These are phyloP conservation scores for Enchytraeus crypticus DNA, from an alignment of 2,888 invertebrate species.

Conservation along the genomic window DNA sequence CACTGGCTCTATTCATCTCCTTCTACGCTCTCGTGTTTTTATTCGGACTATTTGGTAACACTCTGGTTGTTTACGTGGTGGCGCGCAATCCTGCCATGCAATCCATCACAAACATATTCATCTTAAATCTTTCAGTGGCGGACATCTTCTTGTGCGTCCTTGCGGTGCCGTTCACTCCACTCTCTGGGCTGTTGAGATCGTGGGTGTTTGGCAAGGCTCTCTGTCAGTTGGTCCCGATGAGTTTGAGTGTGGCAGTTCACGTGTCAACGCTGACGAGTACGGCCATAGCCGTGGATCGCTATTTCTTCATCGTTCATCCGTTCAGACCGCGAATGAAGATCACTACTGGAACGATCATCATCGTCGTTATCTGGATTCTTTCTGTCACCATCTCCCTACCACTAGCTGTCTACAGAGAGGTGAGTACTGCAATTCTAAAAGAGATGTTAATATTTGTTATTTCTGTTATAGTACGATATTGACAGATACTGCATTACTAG, in stretches of 20 bases:
- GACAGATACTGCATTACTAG: too few species aligned
- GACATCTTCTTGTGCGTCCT: constrained; percentile 86
- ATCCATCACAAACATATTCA: constrained; percentile 94
- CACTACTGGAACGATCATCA: constrained; percentile 73
- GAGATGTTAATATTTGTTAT: too few species aligned
- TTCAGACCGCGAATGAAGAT: constrained; percentile 83
- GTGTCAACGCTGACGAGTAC: constrained; percentile 92
- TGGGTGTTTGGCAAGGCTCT: constrained; percentile 87
- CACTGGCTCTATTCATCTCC: constrained; percentile 4
- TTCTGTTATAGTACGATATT: too few species aligned
- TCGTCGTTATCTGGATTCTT: constrained; percentile 81
- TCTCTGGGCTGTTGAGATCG: constrained; percentile 77
- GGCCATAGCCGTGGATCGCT: constrained; percentile 92
- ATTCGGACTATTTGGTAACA: constrained; percentile 57
- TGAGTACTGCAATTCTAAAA: too few species aligned
- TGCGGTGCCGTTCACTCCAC: constrained; percentile 90
- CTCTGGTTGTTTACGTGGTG: constrained; percentile 87
- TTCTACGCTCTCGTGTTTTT: constrained; percentile 70
- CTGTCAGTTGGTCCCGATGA: constrained; percentile 83
- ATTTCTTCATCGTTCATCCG: constrained; percentile 92
- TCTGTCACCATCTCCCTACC: constrained; percentile 79
- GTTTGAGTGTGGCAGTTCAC: constrained; percentile 79
- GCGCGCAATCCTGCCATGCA: constrained; percentile 81
- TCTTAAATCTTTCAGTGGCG: constrained; percentile 86
- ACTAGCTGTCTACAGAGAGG: constrained; percentile 65